Conservation (phyloP, 2,797 vertebrate genomes). For the Onychomys torridus region DNA sequence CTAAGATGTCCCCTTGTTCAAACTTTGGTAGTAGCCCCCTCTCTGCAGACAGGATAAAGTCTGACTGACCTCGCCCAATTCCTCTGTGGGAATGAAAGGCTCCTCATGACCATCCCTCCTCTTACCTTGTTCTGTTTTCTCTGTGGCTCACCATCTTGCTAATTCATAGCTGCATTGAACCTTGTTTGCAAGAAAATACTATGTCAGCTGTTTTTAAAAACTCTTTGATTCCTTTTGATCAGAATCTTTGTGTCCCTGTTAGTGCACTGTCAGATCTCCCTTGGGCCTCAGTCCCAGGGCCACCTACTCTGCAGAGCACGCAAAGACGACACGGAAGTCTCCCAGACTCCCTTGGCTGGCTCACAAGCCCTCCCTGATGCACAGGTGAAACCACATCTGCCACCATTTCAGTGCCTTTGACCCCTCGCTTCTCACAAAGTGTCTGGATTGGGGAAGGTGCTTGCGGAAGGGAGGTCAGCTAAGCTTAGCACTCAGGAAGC, state of each 20-base stretch:
- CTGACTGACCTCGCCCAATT: neutral
- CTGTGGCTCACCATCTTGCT: neutral
- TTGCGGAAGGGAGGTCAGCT: neutral
- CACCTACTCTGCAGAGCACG: neutral
- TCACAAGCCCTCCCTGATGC: fast-evolving
- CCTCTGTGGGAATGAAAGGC: neutral
- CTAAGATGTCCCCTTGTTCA: neutral
- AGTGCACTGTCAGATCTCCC: neutral
- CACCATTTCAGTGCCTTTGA: neutral
- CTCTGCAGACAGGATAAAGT: neutral
- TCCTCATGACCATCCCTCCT: neutral
- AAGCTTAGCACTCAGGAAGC: neutral
- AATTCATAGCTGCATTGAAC: neutral
- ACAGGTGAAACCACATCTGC: neutral
- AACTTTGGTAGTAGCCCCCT: neutral
- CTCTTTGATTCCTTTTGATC: neutral
- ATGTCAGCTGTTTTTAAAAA: neutral
- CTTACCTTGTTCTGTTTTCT: neutral
- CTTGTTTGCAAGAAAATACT: neutral
- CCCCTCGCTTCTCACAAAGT: neutral
- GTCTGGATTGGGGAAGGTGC: neutral
- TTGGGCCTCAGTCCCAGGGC: neutral
- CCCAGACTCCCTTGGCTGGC: neutral
- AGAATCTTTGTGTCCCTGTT: neutral
- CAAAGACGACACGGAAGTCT: neutral